These are phyloP conservation scores for Phrixothrix hirtus DNA, from an alignment of 2,888 invertebrate species.

Conservation along the genomic window DNA sequence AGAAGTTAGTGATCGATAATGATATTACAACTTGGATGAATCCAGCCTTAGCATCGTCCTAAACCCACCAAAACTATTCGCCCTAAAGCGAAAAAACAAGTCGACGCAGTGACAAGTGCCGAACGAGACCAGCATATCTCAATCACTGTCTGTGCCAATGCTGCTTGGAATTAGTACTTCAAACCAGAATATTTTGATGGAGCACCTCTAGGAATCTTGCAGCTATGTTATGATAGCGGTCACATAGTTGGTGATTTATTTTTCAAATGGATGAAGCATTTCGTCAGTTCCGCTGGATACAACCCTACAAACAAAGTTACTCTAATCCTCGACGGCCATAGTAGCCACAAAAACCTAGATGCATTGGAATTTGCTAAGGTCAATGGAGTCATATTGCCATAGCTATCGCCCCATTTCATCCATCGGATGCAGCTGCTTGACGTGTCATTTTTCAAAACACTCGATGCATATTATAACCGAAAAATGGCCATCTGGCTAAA, in stretches of 20 bases:
- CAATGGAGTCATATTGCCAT: conserved; percentile 44
- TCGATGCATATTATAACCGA: no score
- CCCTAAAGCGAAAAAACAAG: conserved; percentile 48
- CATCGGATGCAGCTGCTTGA: conserved; percentile 46
- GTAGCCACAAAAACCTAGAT: conserved; percentile 23
- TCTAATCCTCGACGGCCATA: conserved; percentile 44
- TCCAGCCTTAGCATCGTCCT: conserved; percentile 20
- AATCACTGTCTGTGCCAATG: conserved; percentile 45
- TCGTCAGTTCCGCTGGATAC: conserved; percentile 5
- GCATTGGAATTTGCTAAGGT: conserved; percentile 29
- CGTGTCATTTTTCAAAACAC: conserved; percentile 31
- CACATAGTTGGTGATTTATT: conserved; percentile 12
- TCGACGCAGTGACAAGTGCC: conserved; percentile 49
- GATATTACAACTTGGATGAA: conserved; percentile 24
- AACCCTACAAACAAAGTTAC: conserved; percentile 40
- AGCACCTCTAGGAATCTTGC: no score
- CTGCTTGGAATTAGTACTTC: conserved; percentile 30
- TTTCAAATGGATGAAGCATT: conserved; percentile 14
- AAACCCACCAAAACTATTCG: conserved; percentile 27
- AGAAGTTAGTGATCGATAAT: conserved; percentile 16
- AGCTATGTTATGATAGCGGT: conserved; percentile 5
- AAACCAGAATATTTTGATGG: conserved; percentile 31
- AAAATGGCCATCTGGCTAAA: conserved; percentile 5
- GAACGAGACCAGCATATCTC: conserved; percentile 50
- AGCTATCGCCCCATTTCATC: conserved; percentile 46